phyloP scores from a whole-genome alignment of 2,113 vertebrate species.

The Notiomystis cincta region DNA sequence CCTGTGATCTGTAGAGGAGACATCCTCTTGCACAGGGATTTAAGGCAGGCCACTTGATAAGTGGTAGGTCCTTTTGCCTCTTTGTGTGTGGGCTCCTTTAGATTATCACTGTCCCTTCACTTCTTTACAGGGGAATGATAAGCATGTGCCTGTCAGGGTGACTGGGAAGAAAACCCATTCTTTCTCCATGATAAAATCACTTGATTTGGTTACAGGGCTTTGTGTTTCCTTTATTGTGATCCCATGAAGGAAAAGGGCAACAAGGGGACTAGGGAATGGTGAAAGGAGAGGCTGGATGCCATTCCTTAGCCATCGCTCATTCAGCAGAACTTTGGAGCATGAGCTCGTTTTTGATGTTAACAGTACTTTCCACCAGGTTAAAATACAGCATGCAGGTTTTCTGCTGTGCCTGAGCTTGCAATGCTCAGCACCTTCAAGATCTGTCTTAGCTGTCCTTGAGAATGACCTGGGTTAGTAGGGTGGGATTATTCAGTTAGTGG shows the following conservation, averaged over 20 bases:
- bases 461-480: background rate
- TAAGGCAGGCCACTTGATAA: background rate
- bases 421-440: background rate
- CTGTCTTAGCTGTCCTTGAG: background rate
- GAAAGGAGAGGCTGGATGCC: background rate
- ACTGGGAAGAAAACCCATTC: background rate
- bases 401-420: background rate
- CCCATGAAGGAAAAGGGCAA: background rate
- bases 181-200: background rate
- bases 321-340: background rate
- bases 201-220: background rate
- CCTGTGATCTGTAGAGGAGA: background rate
- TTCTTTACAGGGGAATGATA: background rate
- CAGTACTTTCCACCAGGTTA: background rate
- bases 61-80: background rate
- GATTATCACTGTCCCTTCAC: slow-evolving; percentile 15
- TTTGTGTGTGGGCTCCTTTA: slow-evolving; percentile 6
- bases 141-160: background rate
- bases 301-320: background rate
- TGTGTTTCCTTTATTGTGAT: slow-evolving; percentile 1
- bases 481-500: background rate
- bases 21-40: background rate
- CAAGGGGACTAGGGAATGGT: background rate
- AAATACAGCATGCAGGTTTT: background rate
- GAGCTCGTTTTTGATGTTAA: background rate